Percentiles rank a stretch among this genome's conserved stretches.
These are phyloP conservation scores for Megalopta genalis DNA, from an alignment of 1,140 invertebrate species.

Conservation along the genomic window DNA sequence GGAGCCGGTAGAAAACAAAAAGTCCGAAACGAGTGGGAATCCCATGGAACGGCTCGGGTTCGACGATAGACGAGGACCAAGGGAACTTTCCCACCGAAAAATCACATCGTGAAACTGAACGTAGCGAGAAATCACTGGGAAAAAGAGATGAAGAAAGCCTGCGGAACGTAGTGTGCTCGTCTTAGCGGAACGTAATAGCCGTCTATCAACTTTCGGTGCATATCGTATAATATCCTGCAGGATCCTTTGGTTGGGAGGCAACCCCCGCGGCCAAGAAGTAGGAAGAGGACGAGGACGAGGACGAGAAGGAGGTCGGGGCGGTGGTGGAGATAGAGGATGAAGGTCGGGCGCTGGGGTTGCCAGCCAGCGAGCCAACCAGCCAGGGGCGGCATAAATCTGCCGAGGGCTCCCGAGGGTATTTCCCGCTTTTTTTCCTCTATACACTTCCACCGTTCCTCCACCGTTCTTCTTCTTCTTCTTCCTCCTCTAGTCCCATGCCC, in stretches of 20 bases:
- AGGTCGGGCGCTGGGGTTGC: conserved; percentile 38
- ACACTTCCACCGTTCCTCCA: conserved; percentile 34
- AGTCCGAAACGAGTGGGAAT: not conserved
- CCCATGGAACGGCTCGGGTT: not conserved
- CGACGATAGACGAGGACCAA: conserved; percentile 36
- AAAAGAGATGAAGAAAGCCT: conserved; percentile 36
- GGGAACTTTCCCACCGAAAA: conserved; percentile 60
- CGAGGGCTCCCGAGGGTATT: conserved; percentile 77
- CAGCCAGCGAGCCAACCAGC: conserved; percentile 65
- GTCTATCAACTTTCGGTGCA: conserved; percentile 74
- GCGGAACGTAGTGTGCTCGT: conserved; percentile 53
- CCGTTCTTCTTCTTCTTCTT: not conserved
- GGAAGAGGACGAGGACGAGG: conserved; percentile 1
- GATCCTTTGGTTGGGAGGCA: conserved; percentile 63
- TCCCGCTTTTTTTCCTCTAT: conserved; percentile 69
- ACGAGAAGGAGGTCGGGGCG: not conserved
- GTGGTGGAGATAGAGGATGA: conserved; percentile 19
- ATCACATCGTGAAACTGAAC: conserved; percentile 50
- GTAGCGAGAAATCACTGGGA: conserved; percentile 23
- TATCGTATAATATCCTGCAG: conserved; percentile 75
- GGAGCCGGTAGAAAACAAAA: not conserved
- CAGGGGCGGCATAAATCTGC: conserved; percentile 77
- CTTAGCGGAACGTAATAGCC: conserved; percentile 72
- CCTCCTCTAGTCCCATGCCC: conserved; percentile 9
- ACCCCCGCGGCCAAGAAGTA: conserved; percentile 35